Conservation (phyloP, 2,113 vertebrate genomes). For the Ondatra zibethicus region DNA sequence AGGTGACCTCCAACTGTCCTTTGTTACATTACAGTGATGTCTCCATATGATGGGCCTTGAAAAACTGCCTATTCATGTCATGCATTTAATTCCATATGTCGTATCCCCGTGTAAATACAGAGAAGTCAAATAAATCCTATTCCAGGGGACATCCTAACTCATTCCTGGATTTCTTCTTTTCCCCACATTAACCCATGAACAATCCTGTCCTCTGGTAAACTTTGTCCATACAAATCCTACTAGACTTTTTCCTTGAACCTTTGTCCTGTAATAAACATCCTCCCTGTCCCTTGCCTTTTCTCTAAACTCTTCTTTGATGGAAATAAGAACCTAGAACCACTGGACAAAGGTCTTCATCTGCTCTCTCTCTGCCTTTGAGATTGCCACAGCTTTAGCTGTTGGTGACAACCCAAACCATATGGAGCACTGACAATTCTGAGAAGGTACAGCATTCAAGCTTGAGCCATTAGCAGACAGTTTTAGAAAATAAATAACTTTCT, state of each 20-base stretch:
- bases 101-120: background rate
- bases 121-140: background rate
- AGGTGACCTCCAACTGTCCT: background rate
- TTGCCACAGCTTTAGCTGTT: background rate
- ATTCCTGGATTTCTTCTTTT: background rate
- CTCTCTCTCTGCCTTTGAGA: background rate
- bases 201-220: background rate
- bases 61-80: background rate
- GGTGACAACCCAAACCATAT: fast-evolving
- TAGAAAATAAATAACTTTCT: background rate
- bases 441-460: background rate
- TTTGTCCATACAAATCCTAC: background rate
- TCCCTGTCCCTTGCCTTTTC: background rate
- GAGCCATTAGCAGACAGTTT: background rate
- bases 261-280: background rate
- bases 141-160: background rate
- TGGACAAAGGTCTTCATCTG: background rate
- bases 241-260: background rate
- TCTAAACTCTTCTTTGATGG: background rate
- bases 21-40: background rate
- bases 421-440: background rate
- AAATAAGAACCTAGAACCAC: background rate
- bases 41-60: background rate
- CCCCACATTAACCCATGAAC: background rate
- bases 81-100: background rate